Percentiles rank a stretch among this genome's conserved stretches.
Conservation (phyloP, 2,113 vertebrate species). For the Hemiscyllium ocellatum region DNA sequence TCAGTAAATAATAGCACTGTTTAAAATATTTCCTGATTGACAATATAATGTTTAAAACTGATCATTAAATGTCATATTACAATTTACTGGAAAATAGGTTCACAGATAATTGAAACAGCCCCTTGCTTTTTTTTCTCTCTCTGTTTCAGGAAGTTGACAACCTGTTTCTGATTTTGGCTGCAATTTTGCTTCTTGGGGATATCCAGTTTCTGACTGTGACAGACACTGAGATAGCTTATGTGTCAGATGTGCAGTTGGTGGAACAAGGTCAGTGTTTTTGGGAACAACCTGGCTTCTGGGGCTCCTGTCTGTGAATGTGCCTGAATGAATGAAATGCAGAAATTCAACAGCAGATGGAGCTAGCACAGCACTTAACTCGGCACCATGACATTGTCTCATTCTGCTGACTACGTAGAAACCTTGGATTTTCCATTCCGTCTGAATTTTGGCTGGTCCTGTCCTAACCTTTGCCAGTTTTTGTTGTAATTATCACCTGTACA, state of each 20-base stretch:
- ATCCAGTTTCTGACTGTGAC: constrained; percentile 68
- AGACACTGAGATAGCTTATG: constrained; percentile 65
- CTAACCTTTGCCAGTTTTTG: not conserved
- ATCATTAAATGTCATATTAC: not conserved
- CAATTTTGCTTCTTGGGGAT: constrained; percentile 80
- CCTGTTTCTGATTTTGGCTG: constrained; percentile 76
- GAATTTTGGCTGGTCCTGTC: not conserved
- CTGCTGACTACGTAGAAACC: not conserved
- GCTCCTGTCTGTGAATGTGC: not conserved
- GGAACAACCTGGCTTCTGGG: not conserved
- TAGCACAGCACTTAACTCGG: not conserved
- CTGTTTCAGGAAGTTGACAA: constrained; percentile 76
- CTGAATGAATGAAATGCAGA: not conserved
- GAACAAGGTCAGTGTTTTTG: constrained; percentile 73
- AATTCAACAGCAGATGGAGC: not conserved
- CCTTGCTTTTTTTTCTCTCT: not conserved
- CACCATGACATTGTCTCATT: not conserved
- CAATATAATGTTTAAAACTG: not conserved
- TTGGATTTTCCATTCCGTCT: not conserved
- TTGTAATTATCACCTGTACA: not conserved
- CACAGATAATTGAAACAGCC: not conserved
- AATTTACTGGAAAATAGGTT: not conserved
- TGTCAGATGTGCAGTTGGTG: constrained; percentile 82
- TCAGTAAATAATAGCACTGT: not conserved
- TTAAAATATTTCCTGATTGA: not conserved